A percentile compares a stretch with the other conserved stretches of the same genome.
Evolutionary conservation across 2,797 vertebrate genomes (phyloP).

Genomic region (Kryptolebias ocellatus): DNA sequence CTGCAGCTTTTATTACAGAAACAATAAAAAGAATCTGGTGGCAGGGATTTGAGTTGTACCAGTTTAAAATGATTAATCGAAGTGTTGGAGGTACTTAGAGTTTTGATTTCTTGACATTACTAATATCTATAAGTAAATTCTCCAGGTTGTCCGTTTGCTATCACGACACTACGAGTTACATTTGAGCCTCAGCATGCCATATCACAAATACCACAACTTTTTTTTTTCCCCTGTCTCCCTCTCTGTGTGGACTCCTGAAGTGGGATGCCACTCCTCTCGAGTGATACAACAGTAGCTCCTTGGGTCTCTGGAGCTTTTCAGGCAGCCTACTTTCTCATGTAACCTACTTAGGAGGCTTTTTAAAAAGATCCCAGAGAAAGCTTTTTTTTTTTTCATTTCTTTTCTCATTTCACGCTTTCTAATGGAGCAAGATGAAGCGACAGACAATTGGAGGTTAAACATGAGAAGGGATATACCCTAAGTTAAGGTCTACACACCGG

Average conservation of each 20-base stretch:
- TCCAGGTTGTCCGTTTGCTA: neutral
- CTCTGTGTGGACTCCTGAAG: slow-evolving; percentile 69
- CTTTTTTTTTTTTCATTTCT: slow-evolving; percentile 65
- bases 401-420: slow-evolving; percentile 64
- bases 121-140: neutral
- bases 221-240: slow-evolving; percentile 27
- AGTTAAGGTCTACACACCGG: slow-evolving; percentile 28
- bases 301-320: slow-evolving; percentile 74
- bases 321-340: slow-evolving; percentile 82
- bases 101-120: too few species aligned
- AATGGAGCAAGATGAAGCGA: slow-evolving; percentile 56
- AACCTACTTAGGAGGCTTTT: slow-evolving; percentile 85
- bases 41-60: too few species aligned
- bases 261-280: slow-evolving; percentile 76
- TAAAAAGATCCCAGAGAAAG: slow-evolving; percentile 82
- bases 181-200: slow-evolving; percentile 46
- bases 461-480: slow-evolving; percentile 42
- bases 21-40: too few species aligned
- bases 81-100: too few species aligned
- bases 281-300: slow-evolving; percentile 74
- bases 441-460: slow-evolving; percentile 51
- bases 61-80: too few species aligned
- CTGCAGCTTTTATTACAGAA: too few species aligned
- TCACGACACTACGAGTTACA: slow-evolving; percentile 14
- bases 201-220: slow-evolving; percentile 54